Conservation (phyloP, 2,888 invertebrate genomes). For the Drosophila engyochracea region DNA sequence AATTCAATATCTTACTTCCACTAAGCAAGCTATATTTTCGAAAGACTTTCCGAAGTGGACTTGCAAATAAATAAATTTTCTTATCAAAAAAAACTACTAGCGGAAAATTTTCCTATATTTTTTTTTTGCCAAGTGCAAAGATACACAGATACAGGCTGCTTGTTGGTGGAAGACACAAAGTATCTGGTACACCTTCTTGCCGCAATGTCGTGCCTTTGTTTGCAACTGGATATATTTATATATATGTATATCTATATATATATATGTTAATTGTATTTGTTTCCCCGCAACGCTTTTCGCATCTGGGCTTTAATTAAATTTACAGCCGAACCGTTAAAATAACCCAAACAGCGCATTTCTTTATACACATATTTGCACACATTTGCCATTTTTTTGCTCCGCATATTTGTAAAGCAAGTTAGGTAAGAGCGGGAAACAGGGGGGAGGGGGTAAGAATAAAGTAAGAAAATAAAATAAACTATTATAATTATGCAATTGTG, state of each 20-base stretch:
- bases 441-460: conserved; percentile 27
- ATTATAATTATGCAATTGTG: conserved; percentile 60
- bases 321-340: conserved; percentile 67
- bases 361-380: conserved; percentile 22
- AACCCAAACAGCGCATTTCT: conserved; percentile 53
- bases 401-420: conserved; percentile 43
- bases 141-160: conserved; percentile 11
- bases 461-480: conserved; percentile 26
- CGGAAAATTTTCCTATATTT: neutral
- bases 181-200: conserved; percentile 7
- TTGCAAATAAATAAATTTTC: neutral
- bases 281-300: conserved; percentile 1
- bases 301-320: conserved; percentile 66
- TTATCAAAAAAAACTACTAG: neutral
- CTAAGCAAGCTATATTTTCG: neutral
- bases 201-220: conserved; percentile 59
- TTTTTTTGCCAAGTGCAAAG: conserved; percentile 7
- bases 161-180: neutral
- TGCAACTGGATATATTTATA: conserved; percentile 41
- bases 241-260: neutral
- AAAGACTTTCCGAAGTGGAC: neutral
- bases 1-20: neutral
- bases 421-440: neutral
- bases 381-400: conserved; percentile 26
- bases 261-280: neutral